A percentile compares a stretch with the other conserved stretches of the same genome.
phyloP scores from a whole-genome alignment of 1,140 invertebrate genomes.

The Eupristina koningsbergeri region DNA sequence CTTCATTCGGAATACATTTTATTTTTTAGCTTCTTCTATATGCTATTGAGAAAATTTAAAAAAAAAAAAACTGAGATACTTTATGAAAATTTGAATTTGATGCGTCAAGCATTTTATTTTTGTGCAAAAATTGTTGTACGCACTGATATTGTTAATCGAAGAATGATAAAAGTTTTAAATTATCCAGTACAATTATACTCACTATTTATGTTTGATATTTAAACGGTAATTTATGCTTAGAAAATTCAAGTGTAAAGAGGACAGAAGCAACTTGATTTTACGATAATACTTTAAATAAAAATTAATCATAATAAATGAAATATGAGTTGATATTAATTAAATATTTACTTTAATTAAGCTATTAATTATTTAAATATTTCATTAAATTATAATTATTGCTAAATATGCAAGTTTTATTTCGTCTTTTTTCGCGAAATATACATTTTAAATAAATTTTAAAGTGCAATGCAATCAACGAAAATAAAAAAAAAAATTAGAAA shows the following conservation, averaged over 20 bases:
- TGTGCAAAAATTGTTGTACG: too few relatives aligned
- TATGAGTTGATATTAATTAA: slow-evolving; percentile 25
- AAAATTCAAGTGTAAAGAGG: neutral
- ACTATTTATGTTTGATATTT: neutral
- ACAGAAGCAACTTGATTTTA: neutral
- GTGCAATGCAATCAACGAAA: neutral
- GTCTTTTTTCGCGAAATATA: neutral
- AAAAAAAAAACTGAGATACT: neutral
- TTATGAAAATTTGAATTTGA: too few relatives aligned
- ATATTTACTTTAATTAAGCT: neutral
- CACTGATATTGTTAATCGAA: neutral
- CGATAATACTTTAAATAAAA: slow-evolving; percentile 20
- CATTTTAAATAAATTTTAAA: neutral
- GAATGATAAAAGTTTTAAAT: neutral
- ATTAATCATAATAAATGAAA: slow-evolving; percentile 24
- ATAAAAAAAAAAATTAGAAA: neutral
- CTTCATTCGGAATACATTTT: neutral
- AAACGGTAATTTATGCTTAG: neutral
- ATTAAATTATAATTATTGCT: neutral
- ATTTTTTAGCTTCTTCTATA: neutral
- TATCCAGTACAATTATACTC: neutral
- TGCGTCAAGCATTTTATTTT: too few relatives aligned
- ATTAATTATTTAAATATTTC: neutral
- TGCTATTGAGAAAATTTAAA: neutral
- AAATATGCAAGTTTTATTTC: neutral